Evolutionary conservation across 1,140 invertebrate species (phyloP).

Genomic region (Drosophila miranda): DNA sequence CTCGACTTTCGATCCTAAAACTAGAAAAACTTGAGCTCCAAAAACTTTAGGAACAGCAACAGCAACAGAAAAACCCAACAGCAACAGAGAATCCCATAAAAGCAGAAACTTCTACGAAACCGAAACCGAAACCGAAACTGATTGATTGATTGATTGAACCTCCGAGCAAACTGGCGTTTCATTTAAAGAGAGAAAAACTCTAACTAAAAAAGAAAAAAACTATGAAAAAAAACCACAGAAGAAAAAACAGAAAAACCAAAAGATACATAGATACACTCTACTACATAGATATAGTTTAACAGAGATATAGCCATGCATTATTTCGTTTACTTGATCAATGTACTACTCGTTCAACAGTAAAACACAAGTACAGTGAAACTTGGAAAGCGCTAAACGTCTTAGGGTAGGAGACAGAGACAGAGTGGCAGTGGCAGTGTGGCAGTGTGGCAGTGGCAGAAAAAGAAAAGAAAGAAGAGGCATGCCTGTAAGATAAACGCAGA

Average conservation of each 20-base stretch:
- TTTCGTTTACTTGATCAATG: conserved; percentile 44
- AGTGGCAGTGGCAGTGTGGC: conserved; percentile 14
- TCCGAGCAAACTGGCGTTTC: conserved; percentile 78
- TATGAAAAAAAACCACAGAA: conserved; percentile 2
- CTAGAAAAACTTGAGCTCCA: conserved; percentile 18
- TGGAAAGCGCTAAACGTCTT: conserved; percentile 79
- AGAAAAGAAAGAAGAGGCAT: conserved; percentile 53
- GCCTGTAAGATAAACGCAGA: conserved; percentile 62
- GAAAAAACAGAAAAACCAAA: conserved; percentile 23
- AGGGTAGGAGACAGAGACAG: conserved; percentile 51
- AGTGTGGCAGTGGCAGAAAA: conserved; percentile 24
- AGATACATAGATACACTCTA: conserved; percentile 51
- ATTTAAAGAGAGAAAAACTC: conserved; percentile 50
- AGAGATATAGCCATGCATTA: conserved; percentile 61
- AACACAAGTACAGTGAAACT: conserved; percentile 53
- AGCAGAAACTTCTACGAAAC: conserved; percentile 30
- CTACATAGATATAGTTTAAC: conserved; percentile 68
- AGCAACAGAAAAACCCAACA: conserved; percentile 16
- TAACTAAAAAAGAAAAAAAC: conserved; percentile 21
- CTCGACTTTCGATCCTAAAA: conserved; percentile 49
- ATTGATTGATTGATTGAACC: conserved; percentile 45
- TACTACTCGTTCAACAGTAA: conserved; percentile 54
- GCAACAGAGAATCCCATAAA: conserved; percentile 5
- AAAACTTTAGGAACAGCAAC: conserved; percentile 8
- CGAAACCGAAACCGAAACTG: conserved; percentile 32